These are phyloP conservation scores for Platalea minor DNA, from an alignment of 2,797 vertebrate species.

Conservation along the genomic window DNA sequence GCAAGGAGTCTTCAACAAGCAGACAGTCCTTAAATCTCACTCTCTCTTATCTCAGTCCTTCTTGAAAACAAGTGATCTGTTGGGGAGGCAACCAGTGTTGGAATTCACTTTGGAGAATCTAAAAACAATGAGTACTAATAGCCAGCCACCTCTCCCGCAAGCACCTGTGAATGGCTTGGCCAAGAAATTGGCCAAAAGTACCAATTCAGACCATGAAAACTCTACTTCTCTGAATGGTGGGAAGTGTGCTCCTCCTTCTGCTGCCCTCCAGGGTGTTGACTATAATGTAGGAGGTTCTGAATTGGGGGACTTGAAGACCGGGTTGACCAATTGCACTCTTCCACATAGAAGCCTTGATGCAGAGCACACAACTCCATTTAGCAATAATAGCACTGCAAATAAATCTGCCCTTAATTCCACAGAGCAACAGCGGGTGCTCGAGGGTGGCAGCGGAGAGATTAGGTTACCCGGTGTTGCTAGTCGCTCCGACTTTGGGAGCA, in stretches of 20 bases:
- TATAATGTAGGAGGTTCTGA: constrained; percentile 69
- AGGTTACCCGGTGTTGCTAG: constrained; percentile 53
- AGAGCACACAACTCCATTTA: constrained; percentile 72
- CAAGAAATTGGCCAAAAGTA: constrained; percentile 89
- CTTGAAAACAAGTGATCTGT: constrained; percentile 83
- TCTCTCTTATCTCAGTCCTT: constrained; percentile 86
- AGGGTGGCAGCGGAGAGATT: constrained; percentile 54
- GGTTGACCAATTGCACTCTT: constrained; percentile 82
- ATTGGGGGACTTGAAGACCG: constrained; percentile 69
- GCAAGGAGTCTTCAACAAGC: constrained; percentile 95
- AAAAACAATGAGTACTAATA: constrained; percentile 90
- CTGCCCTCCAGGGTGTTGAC: constrained; percentile 76
- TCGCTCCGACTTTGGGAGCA: constrained; percentile 44
- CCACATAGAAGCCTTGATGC: constrained; percentile 82
- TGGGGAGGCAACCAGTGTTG: constrained; percentile 89
- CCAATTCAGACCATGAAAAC: constrained; percentile 81
- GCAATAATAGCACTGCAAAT: constrained; percentile 76
- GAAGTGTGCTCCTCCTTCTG: constrained; percentile 63
- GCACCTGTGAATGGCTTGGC: constrained; percentile 93
- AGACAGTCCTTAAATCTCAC: constrained; percentile 91
- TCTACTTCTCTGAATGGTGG: constrained; percentile 74
- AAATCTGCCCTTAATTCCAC: constrained; percentile 71
- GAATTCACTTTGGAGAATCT: constrained; percentile 92
- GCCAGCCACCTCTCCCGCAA: constrained; percentile 82
- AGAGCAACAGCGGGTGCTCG: constrained; percentile 68